Base-by-base conservation (phyloP, 2,113 vertebrate species). In the Onychostoma macrolepis region DNA sequence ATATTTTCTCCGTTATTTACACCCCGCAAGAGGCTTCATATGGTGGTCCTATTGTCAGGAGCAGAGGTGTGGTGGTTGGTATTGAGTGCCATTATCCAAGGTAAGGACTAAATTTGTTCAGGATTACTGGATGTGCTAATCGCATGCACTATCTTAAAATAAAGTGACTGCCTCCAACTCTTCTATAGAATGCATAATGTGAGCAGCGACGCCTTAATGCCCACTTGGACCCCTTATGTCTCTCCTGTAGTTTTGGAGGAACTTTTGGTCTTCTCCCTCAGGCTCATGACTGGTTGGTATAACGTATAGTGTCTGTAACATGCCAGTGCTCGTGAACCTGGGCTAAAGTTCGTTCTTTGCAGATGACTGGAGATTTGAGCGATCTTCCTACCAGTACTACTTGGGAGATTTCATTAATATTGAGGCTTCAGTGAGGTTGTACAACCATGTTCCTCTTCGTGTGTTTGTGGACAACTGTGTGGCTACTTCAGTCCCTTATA, bases 391-490 rank as follows among this genome's bases (percentile, higher is more conserved):
- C 24, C n/a, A 83, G 50, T 91, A 89, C 53, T 84, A 69, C 61
- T 61, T 90, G 81, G 81, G 88, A 50, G 87, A 89, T 0, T 21
- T 83, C 17, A 85, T 90, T 28, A 85, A 93, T 84, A 48, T 94
- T 0, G 93, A 95, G 75, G 94, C 89, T 0, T 89, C 90, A 0
- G 86, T 93, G 11, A 77, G 87, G 6, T 86, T 2, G 30, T 89
- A 87, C 43, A 79, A 91, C 86, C 93, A 94, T 1, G 0, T 90
- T 3, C 93, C 93, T 0, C 87, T 94, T 13, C 92, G 91, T 83
- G 87, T 94, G 26, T 93, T 88, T 1, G 89, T 92, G 71, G 94
- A 95, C 87, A 58, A 74, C 82, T 95, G 94, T 3, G 90, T 94
- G 87, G 94, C 92, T 26, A 93, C 92, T 0, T 3, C 0, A 2